phyloP scores from a whole-genome alignment of 2,888 invertebrate species.

The Drosophila borborema region DNA sequence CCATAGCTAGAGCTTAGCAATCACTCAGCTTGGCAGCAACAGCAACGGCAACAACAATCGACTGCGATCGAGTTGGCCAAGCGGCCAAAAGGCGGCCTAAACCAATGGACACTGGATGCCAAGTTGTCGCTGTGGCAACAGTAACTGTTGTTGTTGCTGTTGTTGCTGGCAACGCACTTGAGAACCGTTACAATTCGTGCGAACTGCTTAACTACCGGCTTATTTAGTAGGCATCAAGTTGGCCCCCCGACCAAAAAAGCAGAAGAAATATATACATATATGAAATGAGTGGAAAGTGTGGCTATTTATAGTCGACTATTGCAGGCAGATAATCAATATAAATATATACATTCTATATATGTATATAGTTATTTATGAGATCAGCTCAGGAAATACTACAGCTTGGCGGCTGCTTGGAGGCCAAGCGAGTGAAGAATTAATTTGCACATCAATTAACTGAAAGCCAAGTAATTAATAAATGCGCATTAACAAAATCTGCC shows the following conservation, averaged over 20 bases:
- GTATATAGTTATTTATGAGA: constrained; percentile 34
- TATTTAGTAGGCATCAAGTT: constrained; percentile 24
- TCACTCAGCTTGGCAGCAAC: constrained; percentile 54
- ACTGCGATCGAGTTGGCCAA: constrained; percentile 47
- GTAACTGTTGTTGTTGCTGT: constrained; percentile 2
- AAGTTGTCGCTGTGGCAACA: constrained; percentile 36
- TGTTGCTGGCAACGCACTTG: constrained; percentile 43
- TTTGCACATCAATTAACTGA: constrained; percentile 54
- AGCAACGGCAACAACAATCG: constrained; percentile 18
- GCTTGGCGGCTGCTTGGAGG: constrained; percentile 16
- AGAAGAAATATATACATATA: not conserved
- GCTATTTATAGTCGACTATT: constrained; percentile 41
- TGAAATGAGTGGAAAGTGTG: constrained; percentile 36
- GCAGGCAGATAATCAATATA: constrained; percentile 27
- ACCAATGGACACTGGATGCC: constrained; percentile 38
- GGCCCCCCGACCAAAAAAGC: constrained; percentile 7
- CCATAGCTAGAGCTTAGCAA: constrained; percentile 31
- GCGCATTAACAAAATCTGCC: constrained; percentile 34
- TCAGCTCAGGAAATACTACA: constrained; percentile 48
- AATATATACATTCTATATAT: not conserved
- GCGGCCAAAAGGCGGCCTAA: constrained; percentile 65
- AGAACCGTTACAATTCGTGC: constrained; percentile 61
- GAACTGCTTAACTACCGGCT: constrained; percentile 49
- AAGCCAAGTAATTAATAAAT: constrained; percentile 36
- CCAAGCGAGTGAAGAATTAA: constrained; percentile 40